Evolutionary conservation across 2,888 invertebrate genomes (phyloP), one percentile per base, ranked within the genome.

Genomic region (Drosophila barbarae): DNA sequence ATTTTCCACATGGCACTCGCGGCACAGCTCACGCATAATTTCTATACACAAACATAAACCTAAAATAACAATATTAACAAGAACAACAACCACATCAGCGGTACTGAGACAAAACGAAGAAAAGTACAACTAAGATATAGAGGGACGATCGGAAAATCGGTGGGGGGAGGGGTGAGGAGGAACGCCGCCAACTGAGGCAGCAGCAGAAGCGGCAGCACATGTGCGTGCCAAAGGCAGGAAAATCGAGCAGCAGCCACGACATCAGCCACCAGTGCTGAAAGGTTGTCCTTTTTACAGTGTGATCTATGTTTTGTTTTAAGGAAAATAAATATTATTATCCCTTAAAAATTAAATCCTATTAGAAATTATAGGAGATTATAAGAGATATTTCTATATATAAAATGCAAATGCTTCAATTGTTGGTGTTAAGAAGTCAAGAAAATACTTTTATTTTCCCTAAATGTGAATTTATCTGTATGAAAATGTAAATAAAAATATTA

Each of bases 151-250:
- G 67, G 59, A 59, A 68, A 73, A 71, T n/a, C 32, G 13, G 44
- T 49, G 36, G 32, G 34, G 21, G 21, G 34, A 15, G 21, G 41
- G 49, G 38, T 36, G 42, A 23, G 30, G 26, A 30, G 46, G 32
- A 21, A 5, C 34, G 38, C 38, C 54, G 50, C 28, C 54, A 13
- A 36, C 54, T n/a, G 54, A 18, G 50, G 44, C 52, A 51, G 47
- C 15, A 26, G 53, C 38, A 39, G 64, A 51, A 42, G 39, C 58
- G 46, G 53, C 53, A 49, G 72, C 76, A 77, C 76, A 78, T 84
- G 84, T 78, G 78, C 71, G 68, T 72, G 69, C 55, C 61, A 73
- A 56, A 72, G 58, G 61, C 64, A 64, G 69, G 63, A 69, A 59
- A 69, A 77, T 46, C 61, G 60, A 68, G 69, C 61, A 65, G 57